A percentile compares a stretch with the other conserved stretches of the same genome.
Evolutionary conservation across 1,140 invertebrate species (phyloP).

Genomic region (Papilio glaucus): DNA sequence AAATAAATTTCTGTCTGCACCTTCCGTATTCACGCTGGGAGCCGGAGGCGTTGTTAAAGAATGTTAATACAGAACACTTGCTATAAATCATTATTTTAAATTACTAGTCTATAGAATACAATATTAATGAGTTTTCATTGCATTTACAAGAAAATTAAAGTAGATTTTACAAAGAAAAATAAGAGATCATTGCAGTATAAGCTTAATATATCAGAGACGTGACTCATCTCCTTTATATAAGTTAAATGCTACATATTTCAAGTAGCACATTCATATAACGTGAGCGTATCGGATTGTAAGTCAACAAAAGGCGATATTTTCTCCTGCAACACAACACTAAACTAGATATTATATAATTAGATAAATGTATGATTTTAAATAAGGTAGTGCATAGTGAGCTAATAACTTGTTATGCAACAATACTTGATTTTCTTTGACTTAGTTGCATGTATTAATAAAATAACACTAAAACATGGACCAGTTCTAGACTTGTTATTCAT

Average conservation of each 20-base stretch:
- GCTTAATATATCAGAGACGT: too few species aligned
- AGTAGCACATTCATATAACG: too few species aligned
- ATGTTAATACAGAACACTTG: conserved; percentile 19
- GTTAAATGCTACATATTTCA: too few species aligned
- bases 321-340: too few species aligned
- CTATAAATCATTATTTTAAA: conserved; percentile 22
- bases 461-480: background rate
- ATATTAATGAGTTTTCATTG: conserved; percentile 15
- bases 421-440: conserved; percentile 14
- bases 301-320: too few species aligned
- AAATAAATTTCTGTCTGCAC: conserved; percentile 34
- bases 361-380: too few species aligned
- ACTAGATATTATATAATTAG: too few species aligned
- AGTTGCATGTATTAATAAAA: conserved; percentile 2
- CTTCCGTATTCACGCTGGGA: background rate
- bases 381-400: background rate
- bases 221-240: too few species aligned
- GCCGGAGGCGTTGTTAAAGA: background rate
- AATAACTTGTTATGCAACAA: background rate
- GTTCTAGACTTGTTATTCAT: conserved; percentile 15
- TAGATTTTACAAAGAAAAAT: too few species aligned
- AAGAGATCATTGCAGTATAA: too few species aligned
- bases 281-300: too few species aligned
- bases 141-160: conserved; percentile 6
- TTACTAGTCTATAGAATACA: background rate